phyloP scores from a whole-genome alignment of 2,113 vertebrate genomes.

The Eulemur rufifrons region DNA sequence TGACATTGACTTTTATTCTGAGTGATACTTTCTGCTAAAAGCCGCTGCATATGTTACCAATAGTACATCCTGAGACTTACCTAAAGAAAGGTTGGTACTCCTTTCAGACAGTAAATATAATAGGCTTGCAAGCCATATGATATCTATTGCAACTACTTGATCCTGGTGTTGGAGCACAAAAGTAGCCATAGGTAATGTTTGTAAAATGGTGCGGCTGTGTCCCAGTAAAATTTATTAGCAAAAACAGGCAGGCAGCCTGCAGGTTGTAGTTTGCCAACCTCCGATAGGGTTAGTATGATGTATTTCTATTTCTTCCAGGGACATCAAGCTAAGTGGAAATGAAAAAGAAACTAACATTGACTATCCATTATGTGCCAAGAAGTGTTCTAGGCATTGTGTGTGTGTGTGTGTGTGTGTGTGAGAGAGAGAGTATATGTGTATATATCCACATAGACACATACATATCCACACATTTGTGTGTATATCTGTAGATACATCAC shows the following conservation, averaged over 20 bases:
- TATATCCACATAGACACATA: fast-evolving
- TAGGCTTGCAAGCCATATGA: neutral
- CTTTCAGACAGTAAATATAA: neutral
- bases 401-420: neutral
- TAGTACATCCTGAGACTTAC: neutral
- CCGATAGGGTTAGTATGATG: neutral
- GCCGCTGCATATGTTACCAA: neutral
- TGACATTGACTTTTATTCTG: neutral
- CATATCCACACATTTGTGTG: neutral
- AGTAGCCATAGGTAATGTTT: neutral
- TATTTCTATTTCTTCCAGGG: neutral
- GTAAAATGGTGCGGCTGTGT: neutral
- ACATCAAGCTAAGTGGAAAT: neutral
- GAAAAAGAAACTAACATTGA: neutral
- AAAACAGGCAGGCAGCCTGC: neutral
- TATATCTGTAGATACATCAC: neutral
- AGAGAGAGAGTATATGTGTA: no score
- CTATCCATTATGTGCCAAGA: neutral
- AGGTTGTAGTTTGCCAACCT: neutral
- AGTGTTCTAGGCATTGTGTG: neutral
- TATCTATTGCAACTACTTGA: neutral
- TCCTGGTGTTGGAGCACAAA: neutral
- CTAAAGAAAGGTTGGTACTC: neutral
- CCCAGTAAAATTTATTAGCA: neutral
- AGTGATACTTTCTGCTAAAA: neutral